A percentile compares a stretch with the other conserved stretches of the same genome.
Evolutionary conservation across 2,113 vertebrate genomes (phyloP).

Genomic region (Macquaria australasica): DNA sequence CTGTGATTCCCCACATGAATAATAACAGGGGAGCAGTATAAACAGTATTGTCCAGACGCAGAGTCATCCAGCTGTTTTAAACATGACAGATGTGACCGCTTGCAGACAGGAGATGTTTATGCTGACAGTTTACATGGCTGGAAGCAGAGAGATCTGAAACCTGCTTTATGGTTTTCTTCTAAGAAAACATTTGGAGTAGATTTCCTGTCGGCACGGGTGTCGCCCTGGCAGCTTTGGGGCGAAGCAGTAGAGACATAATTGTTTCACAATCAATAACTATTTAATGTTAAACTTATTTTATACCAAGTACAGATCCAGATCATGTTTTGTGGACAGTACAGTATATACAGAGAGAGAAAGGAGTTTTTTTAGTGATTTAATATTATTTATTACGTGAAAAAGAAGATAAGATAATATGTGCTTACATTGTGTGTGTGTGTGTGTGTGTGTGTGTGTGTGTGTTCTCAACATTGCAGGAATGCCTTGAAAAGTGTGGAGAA

Average conservation of each 20-base stretch:
- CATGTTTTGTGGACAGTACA: neutral
- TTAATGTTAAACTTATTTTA: neutral
- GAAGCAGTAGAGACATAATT: neutral
- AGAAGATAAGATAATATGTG: too few relatives aligned
- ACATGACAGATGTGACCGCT: constrained; percentile 47
- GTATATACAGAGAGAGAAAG: neutral
- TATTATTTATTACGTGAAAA: neutral
- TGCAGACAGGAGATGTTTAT: constrained; percentile 43
- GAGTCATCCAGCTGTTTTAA: constrained; percentile 57
- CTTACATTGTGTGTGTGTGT: too few relatives aligned
- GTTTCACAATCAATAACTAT: neutral
- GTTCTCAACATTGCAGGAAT: constrained; percentile 84
- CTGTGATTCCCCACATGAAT: constrained; percentile 53
- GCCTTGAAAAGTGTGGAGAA: constrained; percentile 94
- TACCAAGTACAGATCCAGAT: neutral
- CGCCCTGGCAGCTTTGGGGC: neutral
- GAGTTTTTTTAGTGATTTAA: neutral
- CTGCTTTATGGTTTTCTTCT: constrained; percentile 45
- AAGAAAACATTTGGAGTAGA: constrained; percentile 46
- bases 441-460: constrained; percentile 32
- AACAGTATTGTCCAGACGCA: constrained; percentile 56
- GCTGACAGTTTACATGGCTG: constrained; percentile 47
- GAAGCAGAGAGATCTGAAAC: constrained; percentile 39
- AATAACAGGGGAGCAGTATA: constrained; percentile 39
- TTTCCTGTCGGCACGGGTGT: constrained; percentile 33